Evolutionary conservation across 92 coral and sea anemone genomes (phyloP).

Genomic region (Bergia sp.): DNA sequence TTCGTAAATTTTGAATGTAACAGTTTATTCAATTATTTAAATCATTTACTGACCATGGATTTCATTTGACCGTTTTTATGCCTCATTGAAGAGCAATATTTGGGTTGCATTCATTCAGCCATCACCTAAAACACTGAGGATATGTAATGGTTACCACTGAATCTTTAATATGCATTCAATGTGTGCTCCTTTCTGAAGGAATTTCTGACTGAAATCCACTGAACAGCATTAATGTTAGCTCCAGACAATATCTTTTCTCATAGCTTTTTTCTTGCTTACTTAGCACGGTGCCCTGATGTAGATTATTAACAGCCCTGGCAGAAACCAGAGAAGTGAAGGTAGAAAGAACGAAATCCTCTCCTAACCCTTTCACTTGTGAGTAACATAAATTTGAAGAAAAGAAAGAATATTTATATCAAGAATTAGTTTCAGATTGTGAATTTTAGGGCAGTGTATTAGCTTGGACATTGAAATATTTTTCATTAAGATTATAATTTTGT

Average conservation of each 20-base stretch:
- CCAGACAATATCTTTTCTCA: slow-evolving; percentile 13
- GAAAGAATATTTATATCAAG: background rate
- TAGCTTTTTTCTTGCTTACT: slow-evolving; percentile 22
- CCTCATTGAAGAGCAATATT: background rate
- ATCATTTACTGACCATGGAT: background rate
- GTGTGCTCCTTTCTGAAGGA: slow-evolving; percentile 1
- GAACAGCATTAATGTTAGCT: background rate
- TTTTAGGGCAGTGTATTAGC: background rate
- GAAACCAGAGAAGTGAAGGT: slow-evolving; percentile 35
- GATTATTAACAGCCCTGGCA: slow-evolving; percentile 9
- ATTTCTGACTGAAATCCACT: background rate
- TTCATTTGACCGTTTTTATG: background rate
- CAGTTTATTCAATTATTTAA: background rate
- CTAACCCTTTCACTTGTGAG: slow-evolving; percentile 20
- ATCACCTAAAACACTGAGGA: background rate
- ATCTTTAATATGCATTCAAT: background rate
- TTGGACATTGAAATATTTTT: background rate
- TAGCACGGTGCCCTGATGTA: slow-evolving; percentile 29
- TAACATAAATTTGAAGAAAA: slow-evolving; percentile 13
- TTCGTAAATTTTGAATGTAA: background rate
- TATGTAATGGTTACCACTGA: background rate
- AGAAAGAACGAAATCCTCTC: background rate
- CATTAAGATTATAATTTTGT: too few relatives aligned
- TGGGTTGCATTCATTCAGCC: background rate
- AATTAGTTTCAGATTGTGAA: background rate